Evolutionary conservation across 92 coral and sea anemone species (phyloP).

Genomic region (Palythoa grandis): DNA sequence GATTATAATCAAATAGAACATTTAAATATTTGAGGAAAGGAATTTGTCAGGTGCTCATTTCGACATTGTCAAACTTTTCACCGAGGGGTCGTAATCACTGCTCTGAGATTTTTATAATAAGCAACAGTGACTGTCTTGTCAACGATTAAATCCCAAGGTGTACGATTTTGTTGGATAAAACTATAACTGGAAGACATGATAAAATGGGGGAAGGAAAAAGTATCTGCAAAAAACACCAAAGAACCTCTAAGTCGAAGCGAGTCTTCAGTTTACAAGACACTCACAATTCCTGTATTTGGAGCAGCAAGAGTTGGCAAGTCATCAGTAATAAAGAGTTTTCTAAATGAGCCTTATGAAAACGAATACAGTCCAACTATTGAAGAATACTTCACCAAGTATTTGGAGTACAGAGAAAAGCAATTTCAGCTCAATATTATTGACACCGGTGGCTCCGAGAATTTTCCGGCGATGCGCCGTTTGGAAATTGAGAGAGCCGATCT

Average conservation of each 20-base stretch:
- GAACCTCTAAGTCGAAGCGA: constrained; percentile 41
- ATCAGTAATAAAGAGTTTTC: constrained; percentile 65
- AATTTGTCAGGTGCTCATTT: too few relatives aligned
- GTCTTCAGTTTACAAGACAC: constrained; percentile 63
- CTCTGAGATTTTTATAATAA: neutral
- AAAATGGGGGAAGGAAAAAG: constrained; percentile 29
- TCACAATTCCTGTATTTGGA: constrained; percentile 84
- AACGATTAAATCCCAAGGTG: neutral
- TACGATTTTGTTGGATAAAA: neutral
- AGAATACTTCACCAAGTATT: constrained; percentile 78
- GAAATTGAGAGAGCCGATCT: constrained; percentile 85
- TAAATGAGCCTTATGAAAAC: constrained; percentile 65
- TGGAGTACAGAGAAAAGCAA: constrained; percentile 73
- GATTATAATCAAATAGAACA: neutral
- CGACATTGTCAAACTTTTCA: neutral
- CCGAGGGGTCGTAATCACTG: neutral
- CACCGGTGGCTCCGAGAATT: constrained; percentile 88
- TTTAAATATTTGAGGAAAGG: constrained; percentile 12
- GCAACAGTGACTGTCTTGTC: neutral
- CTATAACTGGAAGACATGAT: neutral
- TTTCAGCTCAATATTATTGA: constrained; percentile 87
- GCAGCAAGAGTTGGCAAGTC: constrained; percentile 83
- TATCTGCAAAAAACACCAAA: neutral
- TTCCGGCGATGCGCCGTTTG: constrained; percentile 87
- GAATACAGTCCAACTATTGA: constrained; percentile 83